Evolutionary conservation across 2,888 invertebrate species (phyloP).

Genomic region (Saturnia pavonia): DNA sequence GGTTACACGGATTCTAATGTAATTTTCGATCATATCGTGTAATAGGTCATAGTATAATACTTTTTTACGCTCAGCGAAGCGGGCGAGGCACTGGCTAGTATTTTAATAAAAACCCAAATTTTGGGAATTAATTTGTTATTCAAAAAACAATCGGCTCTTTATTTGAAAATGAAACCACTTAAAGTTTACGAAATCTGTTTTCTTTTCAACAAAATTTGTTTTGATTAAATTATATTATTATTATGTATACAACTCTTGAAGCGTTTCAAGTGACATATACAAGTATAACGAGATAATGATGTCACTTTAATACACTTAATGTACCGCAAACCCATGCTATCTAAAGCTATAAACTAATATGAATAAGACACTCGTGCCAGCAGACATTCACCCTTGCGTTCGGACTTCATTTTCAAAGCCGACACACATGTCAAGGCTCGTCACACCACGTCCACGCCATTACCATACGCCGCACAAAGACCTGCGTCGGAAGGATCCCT

Average conservation of each 20-base stretch:
- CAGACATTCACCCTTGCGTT: slow-evolving; percentile 48
- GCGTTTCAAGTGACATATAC: too few species aligned
- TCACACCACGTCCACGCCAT: slow-evolving; percentile 69
- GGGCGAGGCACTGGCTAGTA: too few species aligned
- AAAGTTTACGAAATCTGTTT: neutral
- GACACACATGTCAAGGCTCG: slow-evolving; percentile 75
- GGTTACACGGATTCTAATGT: too few species aligned
- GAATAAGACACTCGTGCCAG: slow-evolving; percentile 34
- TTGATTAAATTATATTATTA: neutral
- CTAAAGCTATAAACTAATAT: slow-evolving; percentile 28
- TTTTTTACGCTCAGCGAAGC: too few species aligned
- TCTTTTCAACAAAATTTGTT: neutral
- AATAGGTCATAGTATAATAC: too few species aligned
- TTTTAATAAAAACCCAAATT: too few species aligned
- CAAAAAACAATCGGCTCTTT: neutral
- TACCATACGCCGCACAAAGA: slow-evolving; percentile 69
- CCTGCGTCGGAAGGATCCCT: slow-evolving; percentile 61
- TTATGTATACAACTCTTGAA: neutral
- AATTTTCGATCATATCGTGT: too few species aligned
- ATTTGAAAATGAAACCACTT: neutral
- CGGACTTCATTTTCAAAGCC: slow-evolving; percentile 70
- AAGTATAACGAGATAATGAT: neutral
- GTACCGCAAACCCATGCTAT: slow-evolving; percentile 20
- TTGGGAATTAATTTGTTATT: too few species aligned
- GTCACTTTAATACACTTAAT: neutral